Evolutionary conservation across 2,888 invertebrate genomes (phyloP), one percentile per base, ranked within the genome.

Genomic region (Andrena bucephala): DNA sequence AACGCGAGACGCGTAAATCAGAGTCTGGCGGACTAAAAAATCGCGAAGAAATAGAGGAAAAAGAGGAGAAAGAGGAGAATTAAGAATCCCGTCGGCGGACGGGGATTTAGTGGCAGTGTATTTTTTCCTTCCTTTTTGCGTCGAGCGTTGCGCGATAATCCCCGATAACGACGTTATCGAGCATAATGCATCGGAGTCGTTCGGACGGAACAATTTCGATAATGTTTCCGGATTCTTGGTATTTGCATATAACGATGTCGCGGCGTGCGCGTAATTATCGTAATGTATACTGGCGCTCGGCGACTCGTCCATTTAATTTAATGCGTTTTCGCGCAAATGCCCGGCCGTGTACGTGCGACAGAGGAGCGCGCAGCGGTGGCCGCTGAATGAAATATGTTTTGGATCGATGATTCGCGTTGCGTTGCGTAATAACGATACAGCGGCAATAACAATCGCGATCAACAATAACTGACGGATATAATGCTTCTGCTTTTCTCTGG

Each of bases 271-370:
- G 86, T 77, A 88, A 87, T 87, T 88, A 87, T 87, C 88, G 87
- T 84, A 87, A 87, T 86, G 87, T 77, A 66, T 66, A 77, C 68
- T 48, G n/a, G 63, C 42, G 72, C 67, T 54, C 63, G 70, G 54
- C 68, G 68, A 80, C 65, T 78, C 84, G 67, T 88, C 83, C 86
- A 81, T 86, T 88, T 87, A 86, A 88, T 88, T 88, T 77, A 88
- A 88, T 80, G 81, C 73, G 59, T 79, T 70, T 59, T 63, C 84
- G 79, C 48, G 54, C 72, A 62, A 79, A 74, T 62, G 67, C 63
- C 42, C 65, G 33, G n/a, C 31, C 31, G 31, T 42, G 62, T 27
- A 31, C 67, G 33, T 29, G 36, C 60, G 70, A 78, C 20, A 6
- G 57, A 62, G 57, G 82, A 77, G 54, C 3, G 48, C 27, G 63